These are phyloP conservation scores for Panopea generosa DNA, from an alignment of 2,888 invertebrate genomes.

Conservation along the genomic window DNA sequence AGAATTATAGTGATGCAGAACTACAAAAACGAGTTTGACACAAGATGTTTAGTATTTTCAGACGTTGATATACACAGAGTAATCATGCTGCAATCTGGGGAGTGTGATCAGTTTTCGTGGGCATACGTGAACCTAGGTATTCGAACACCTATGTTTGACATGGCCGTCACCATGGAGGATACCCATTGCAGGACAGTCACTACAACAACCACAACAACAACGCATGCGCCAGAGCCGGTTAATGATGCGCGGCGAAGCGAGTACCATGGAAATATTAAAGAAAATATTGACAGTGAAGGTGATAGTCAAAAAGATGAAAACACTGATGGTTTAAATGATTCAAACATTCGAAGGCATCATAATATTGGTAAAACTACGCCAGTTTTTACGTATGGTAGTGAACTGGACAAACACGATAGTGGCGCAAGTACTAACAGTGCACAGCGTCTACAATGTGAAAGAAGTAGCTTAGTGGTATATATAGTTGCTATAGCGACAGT, in stretches of 20 bases:
- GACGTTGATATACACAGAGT: slow-evolving; percentile 64
- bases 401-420: no score
- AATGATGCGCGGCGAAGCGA: slow-evolving; percentile 15
- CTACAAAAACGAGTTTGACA: slow-evolving; percentile 57
- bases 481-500: no score
- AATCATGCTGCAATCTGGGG: slow-evolving; percentile 66
- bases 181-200: slow-evolving; percentile 69
- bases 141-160: slow-evolving; percentile 60
- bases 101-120: slow-evolving; percentile 75
- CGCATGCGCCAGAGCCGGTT: neutral
- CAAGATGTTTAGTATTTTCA: slow-evolving; percentile 72
- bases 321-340: no score
- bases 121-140: slow-evolving; percentile 66
- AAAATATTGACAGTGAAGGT: no score
- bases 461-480: no score
- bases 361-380: no score
- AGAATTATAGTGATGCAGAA: slow-evolving; percentile 73
- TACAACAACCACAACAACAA: slow-evolving; percentile 33
- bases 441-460: no score
- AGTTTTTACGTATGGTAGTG: no score
- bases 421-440: no score
- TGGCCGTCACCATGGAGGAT: slow-evolving; percentile 61
- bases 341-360: no score
- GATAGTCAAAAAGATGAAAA: no score
- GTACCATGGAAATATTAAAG: neutral